Base-by-base conservation (phyloP, 2,888 invertebrate genomes). In the Villa cingulata region DNA sequence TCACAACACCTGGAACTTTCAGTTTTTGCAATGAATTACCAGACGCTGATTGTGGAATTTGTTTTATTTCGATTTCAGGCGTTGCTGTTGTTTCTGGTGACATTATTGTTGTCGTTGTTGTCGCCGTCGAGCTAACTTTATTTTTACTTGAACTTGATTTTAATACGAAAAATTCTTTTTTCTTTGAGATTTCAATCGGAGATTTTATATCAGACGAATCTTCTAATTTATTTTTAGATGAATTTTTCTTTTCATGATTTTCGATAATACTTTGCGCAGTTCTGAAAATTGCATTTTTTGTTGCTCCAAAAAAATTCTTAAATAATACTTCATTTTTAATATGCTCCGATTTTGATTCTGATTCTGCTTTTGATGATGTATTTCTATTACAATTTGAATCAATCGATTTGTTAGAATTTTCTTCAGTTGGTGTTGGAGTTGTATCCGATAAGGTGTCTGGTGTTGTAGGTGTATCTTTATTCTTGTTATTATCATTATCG, bases 221-320 rank as follows among this genome's bases (percentile, higher is more conserved):
- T 12, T 48, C 49, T 34, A 55, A 50, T 23, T 48, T 53, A 42
- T 64, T 65, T 52, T 68, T 69, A 32, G 66, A 62, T 10, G 68
- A 63, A 56, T 64, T 68, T 54, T 70, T 70, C 54, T 69, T 70
- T 51, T 70, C 70, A 44, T 70, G 70, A 51, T 70, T 70, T 37
- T 70, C 70, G 20, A 70, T 69, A 29, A 70, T 70, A 53, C 67
- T 68, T 48, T 70, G 70, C n/a, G 70, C 70, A 15, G 70, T 70
- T 29, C 70, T 68, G 46, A 69, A 70, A 12, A 70, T 69, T 17
- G 68, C 70, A 55, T 69, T 69, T 52, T 70, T 70, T 3, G 70
- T 70, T 45, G 69, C 69, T 20, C 69, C 69, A 48, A 70, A 70
- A 53, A 66, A 66, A 50, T 64, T 69, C 53, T 69, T 70, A 37